Percentiles rank a stretch among this genome's conserved stretches.
These are phyloP conservation scores for Ischnura elegans DNA, from an alignment of 2,888 invertebrate species.

Conservation along the genomic window DNA sequence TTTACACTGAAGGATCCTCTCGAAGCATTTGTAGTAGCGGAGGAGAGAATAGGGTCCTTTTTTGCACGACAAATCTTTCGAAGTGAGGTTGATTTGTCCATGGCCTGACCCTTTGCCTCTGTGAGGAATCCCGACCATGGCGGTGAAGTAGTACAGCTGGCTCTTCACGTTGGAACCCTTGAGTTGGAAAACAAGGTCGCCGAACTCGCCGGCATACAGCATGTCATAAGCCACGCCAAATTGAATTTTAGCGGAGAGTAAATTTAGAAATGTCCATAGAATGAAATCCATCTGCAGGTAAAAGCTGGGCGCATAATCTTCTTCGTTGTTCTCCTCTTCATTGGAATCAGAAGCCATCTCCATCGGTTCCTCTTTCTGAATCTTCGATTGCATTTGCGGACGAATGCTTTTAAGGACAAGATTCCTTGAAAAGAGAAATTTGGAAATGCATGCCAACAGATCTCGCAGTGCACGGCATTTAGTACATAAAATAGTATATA, in stretches of 20 bases:
- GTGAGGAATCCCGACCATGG: not conserved
- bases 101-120: not conserved
- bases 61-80: not conserved
- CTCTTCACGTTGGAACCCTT: not conserved
- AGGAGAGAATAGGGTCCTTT: not conserved
- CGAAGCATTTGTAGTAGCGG: not conserved
- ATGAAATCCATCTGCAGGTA: not conserved
- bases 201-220: not conserved
- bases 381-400: too few species aligned
- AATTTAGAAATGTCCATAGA: not conserved
- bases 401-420: too few species aligned
- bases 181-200: not conserved
- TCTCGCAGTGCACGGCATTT: too few species aligned
- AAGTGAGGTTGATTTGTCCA: not conserved
- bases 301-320: not conserved
- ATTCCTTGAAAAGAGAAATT: too few species aligned
- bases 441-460: too few species aligned
- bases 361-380: too few species aligned
- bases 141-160: not conserved
- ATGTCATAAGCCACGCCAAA: not conserved
- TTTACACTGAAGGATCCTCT: not conserved
- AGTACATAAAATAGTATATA: too few species aligned
- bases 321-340: too few species aligned
- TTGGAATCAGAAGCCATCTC: too few species aligned
- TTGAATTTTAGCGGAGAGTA: not conserved